Evolutionary conservation across 2,888 invertebrate genomes (phyloP).

Genomic region (Physocephala rufipes): DNA sequence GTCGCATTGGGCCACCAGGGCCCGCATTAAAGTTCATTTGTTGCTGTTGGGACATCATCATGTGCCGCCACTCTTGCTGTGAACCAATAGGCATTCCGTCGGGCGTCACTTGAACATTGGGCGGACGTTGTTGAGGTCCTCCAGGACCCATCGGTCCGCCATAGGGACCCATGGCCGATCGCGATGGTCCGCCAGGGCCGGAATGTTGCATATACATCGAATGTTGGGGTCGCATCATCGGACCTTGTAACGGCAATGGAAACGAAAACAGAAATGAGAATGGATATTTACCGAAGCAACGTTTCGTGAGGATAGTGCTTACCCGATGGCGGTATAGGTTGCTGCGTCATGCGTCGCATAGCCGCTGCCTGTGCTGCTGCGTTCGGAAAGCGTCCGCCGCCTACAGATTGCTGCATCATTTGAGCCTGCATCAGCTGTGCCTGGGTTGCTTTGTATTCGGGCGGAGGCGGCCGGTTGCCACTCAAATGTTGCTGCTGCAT

Average conservation of each 20-base stretch:
- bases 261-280: no score
- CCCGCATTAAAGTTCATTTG: slow-evolving; percentile 60
- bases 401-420: slow-evolving; percentile 68
- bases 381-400: slow-evolving; percentile 68
- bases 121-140: slow-evolving; percentile 68
- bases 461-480: slow-evolving; percentile 78
- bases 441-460: slow-evolving; percentile 80
- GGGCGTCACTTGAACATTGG: slow-evolving; percentile 70
- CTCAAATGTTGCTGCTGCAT: slow-evolving; percentile 68
- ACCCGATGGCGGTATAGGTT: slow-evolving; percentile 77
- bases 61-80: slow-evolving; percentile 65
- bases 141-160: slow-evolving; percentile 65
- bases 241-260: slow-evolving; percentile 64
- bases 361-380: slow-evolving; percentile 68
- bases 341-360: slow-evolving; percentile 75
- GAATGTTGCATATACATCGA: slow-evolving; percentile 69
- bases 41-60: slow-evolving; percentile 68
- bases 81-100: slow-evolving; percentile 68
- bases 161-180: slow-evolving; percentile 58
- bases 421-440: slow-evolving; percentile 67
- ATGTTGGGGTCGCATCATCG: slow-evolving; percentile 75
- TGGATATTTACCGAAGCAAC: no score
- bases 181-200: slow-evolving; percentile 59
- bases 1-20: slow-evolving; percentile 57
- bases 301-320: slow-evolving; percentile 50